These are phyloP conservation scores for Hoplodrina ambigua DNA, from an alignment of 2,888 invertebrate genomes.

Conservation along the genomic window DNA sequence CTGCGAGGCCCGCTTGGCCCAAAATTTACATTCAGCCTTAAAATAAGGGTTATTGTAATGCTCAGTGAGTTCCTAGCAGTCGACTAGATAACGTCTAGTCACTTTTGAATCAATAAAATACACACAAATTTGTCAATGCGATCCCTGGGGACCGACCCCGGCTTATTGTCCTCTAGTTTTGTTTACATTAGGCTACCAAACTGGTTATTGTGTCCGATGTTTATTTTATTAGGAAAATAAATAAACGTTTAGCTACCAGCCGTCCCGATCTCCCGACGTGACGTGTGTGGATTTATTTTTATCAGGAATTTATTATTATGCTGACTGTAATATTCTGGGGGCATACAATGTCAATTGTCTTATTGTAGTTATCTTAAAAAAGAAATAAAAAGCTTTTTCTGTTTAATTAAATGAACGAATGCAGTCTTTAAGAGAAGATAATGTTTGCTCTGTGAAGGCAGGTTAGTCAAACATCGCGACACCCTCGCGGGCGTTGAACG, in stretches of 20 bases:
- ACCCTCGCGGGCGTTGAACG: slow-evolving; percentile 82
- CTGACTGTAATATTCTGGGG: slow-evolving; percentile 4
- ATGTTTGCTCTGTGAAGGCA: slow-evolving; percentile 74
- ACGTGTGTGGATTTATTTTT: slow-evolving; percentile 48
- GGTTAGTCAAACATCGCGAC: slow-evolving; percentile 81
- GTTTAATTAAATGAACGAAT: slow-evolving; percentile 36
- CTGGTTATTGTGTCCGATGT: slow-evolving; percentile 61
- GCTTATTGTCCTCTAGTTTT: slow-evolving; percentile 70
- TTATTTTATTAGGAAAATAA: slow-evolving; percentile 64
- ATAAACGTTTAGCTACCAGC: slow-evolving; percentile 49
- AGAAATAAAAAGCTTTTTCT: slow-evolving; percentile 6
- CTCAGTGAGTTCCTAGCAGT: slow-evolving; percentile 59
- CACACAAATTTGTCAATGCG: slow-evolving; percentile 74
- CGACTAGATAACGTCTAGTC: slow-evolving; percentile 75
- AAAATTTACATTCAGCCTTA: slow-evolving; percentile 85
- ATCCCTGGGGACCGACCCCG: slow-evolving; percentile 68
- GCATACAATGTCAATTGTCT: slow-evolving; percentile 6
- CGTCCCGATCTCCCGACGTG: slow-evolving; percentile 50
- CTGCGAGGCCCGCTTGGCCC: slow-evolving; percentile 77
- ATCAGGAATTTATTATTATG: slow-evolving; percentile 40
- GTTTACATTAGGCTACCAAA: slow-evolving; percentile 72
- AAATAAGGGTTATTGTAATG: slow-evolving; percentile 76
- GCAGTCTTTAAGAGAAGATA: slow-evolving; percentile 62
- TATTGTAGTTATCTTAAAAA: neutral
- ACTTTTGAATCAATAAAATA: slow-evolving; percentile 78